A percentile compares a stretch with the other conserved stretches of the same genome.
Evolutionary conservation across 1,140 invertebrate genomes (phyloP).

Genomic region (Melipona quadrifasciata): DNA sequence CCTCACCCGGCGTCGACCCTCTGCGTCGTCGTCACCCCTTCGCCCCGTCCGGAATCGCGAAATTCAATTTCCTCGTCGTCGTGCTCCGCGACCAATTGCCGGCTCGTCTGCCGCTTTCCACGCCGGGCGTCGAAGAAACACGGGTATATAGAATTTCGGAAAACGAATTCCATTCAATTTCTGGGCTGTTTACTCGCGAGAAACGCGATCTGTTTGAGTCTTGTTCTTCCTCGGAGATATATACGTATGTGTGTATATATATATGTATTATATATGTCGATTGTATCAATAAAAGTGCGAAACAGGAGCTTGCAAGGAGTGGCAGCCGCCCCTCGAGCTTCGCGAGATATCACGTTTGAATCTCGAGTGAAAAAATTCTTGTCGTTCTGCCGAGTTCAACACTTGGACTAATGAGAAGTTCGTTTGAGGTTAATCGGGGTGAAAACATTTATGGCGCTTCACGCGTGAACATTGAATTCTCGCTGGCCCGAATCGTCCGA

Average conservation of each 20-base stretch:
- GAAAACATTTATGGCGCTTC: neutral
- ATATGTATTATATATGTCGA: too few species aligned
- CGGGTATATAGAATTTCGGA: neutral
- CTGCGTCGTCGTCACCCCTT: neutral
- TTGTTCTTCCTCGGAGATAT: too few species aligned
- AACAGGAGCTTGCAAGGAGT: neutral
- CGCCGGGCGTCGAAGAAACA: neutral
- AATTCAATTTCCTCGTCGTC: slow-evolving; percentile 4
- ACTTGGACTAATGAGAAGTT: neutral
- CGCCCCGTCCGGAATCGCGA: neutral
- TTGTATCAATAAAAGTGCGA: neutral
- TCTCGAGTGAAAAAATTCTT: neutral
- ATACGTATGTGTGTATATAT: too few species aligned
- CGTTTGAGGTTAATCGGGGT: neutral
- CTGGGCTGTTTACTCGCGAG: slow-evolving; percentile 5
- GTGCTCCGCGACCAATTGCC: neutral
- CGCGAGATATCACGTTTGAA: neutral
- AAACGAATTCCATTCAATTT: slow-evolving; percentile 7
- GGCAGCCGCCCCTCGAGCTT: too few species aligned
- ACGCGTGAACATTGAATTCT: neutral
- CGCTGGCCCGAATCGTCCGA: neutral
- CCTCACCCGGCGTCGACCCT: neutral
- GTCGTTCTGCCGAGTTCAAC: neutral
- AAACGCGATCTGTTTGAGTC: neutral
- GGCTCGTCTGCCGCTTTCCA: neutral